Percentiles rank a stretch among this genome's conserved stretches.
Conservation (phyloP, 2,113 vertebrate genomes). For the Electrona antarctica region DNA sequence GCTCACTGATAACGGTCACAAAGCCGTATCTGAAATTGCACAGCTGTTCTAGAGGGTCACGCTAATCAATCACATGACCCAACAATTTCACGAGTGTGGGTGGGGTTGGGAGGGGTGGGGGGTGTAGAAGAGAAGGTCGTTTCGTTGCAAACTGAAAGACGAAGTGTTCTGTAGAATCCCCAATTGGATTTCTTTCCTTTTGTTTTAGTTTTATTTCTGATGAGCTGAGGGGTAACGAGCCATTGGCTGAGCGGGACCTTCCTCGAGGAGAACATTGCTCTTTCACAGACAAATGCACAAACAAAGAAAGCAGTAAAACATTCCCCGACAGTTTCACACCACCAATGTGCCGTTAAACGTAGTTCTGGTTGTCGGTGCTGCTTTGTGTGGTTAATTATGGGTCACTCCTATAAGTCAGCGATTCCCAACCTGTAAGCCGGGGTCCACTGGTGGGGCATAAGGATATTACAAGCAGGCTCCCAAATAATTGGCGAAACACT, state of each 20-base stretch:
- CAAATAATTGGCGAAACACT: too few species aligned
- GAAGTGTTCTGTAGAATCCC: constrained; percentile 14
- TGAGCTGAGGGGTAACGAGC: constrained; percentile 17
- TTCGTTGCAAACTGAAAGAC: constrained; percentile 19
- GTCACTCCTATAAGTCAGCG: not conserved
- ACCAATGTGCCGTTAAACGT: not conserved
- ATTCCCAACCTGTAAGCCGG: too few species aligned
- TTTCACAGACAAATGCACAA: constrained; percentile 15
- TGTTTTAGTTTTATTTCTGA: not conserved
- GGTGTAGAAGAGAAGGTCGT: constrained; percentile 16
- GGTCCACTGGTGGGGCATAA: too few species aligned
- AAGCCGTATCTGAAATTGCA: constrained; percentile 42
- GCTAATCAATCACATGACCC: constrained; percentile 31
- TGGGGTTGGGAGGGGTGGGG: not conserved
- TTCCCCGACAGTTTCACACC: not conserved
- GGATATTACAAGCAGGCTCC: too few species aligned
- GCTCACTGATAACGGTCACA: constrained; percentile 29
- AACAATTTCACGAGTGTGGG: constrained; percentile 20
- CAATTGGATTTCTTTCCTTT: constrained; percentile 16
- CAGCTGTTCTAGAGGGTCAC: constrained; percentile 40
- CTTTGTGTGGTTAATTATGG: not conserved
- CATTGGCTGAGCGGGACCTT: constrained; percentile 12
- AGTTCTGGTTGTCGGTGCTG: constrained; percentile 21
- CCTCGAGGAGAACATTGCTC: not conserved
- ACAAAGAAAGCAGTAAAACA: not conserved